Conservation (phyloP, 2,113 vertebrate genomes). For the Campylomormyrus numenius region DNA sequence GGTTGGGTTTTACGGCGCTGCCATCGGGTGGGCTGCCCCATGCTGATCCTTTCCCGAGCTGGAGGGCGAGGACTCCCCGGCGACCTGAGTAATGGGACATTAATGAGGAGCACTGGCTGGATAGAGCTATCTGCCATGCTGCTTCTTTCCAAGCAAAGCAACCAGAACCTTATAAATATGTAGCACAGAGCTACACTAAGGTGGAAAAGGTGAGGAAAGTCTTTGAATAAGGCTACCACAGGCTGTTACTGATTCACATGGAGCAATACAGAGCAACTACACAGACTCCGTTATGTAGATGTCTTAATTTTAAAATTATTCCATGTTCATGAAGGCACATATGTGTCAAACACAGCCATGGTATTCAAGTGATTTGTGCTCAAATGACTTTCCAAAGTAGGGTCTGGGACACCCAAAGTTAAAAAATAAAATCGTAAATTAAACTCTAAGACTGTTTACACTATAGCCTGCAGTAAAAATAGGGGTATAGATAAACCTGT, state of each 20-base stretch:
- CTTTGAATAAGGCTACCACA: background rate
- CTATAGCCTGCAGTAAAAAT: background rate
- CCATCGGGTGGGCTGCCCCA: background rate
- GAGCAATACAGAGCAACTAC: background rate
- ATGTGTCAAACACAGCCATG: background rate
- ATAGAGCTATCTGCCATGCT: background rate
- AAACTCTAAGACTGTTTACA: background rate
- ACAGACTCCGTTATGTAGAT: background rate
- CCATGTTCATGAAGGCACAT: background rate
- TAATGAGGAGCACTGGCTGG: slow-evolving; percentile 38
- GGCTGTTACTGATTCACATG: background rate
- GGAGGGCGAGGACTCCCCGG: slow-evolving; percentile 7
- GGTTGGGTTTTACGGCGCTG: background rate
- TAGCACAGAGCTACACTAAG: background rate
- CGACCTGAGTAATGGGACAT: slow-evolving; percentile 30
- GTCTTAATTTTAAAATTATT: background rate
- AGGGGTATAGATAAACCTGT: background rate
- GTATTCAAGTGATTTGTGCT: background rate
- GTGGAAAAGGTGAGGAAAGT: background rate
- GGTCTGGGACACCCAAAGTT: background rate
- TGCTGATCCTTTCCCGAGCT: background rate
- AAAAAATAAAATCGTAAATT: background rate
- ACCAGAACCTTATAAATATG: slow-evolving; percentile 25
- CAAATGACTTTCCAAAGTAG: background rate
- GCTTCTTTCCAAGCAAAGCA: background rate